Conservation (phyloP, 2,888 invertebrate species). For the Rhingia rostrata region DNA sequence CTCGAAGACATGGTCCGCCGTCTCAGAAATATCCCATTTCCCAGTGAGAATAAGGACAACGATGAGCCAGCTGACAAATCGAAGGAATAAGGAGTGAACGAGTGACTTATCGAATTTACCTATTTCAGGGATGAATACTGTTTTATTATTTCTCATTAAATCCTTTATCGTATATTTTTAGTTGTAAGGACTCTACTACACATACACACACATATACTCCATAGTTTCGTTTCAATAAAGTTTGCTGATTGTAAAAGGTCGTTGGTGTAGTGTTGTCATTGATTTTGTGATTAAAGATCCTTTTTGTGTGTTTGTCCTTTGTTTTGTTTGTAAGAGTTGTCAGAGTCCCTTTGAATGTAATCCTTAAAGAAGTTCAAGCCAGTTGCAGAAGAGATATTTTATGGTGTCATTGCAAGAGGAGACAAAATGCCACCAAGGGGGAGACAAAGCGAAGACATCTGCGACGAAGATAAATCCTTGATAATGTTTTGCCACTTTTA, state of each 20-base stretch:
- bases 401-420: conserved; percentile 9
- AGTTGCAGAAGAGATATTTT: conserved; percentile 30
- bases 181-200: conserved; percentile 46
- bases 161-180: conserved; percentile 50
- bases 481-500: conserved; percentile 23
- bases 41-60: conserved; percentile 54
- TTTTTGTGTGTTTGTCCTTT: conserved; percentile 14
- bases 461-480: conserved; percentile 15
- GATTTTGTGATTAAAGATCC: conserved; percentile 7
- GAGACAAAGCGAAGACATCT: conserved; percentile 6
- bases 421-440: conserved; percentile 1
- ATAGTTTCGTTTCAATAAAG: conserved; percentile 69
- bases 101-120: conserved; percentile 14
- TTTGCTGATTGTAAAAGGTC: conserved; percentile 44
- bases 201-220: conserved; percentile 8
- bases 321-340: conserved; percentile 3
- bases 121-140: conserved; percentile 49
- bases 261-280: conserved; percentile 23
- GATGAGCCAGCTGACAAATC: conserved; percentile 29
- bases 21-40: conserved; percentile 79
- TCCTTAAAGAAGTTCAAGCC: conserved; percentile 20
- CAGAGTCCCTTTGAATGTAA: conserved; percentile 15
- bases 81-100: conserved; percentile 36
- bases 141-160: conserved; percentile 48
- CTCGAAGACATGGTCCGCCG: conserved; percentile 80